Base-by-base conservation (phyloP, 2,888 invertebrate genomes). In the Girardia tigrina region DNA sequence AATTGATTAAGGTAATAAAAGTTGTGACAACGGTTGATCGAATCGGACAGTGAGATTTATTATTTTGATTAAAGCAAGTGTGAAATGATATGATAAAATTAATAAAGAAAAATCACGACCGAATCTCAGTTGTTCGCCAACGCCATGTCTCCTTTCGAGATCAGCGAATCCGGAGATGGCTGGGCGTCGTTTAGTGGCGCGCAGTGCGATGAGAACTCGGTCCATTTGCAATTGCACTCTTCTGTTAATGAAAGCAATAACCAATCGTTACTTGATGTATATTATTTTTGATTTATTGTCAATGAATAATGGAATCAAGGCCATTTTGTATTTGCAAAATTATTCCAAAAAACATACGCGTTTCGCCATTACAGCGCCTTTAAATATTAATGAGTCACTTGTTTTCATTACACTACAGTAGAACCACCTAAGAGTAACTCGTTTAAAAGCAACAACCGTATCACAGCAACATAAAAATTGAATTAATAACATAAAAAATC, bases 51-150 rank as follows among this genome's bases (percentile, higher is more conserved):
- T 56, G 23, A 36, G 36, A 12, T 36, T 36, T 36, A 12, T 36
- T 56, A 23, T 12, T 20, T 12, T 56, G 23, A 56, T 20, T 56
- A 2, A 56, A 20, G 4, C 23, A 20, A 56, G 8, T 36, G 36
- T 36, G 23, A 20, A n/a, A 56, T 12, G n/a, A n/a, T n/a, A n/a
- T n/a, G n/a, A n/a, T 56, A 20, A 20, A n/a, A 56, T n/a, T 56
- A 56, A 20, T 8, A 56, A 56, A 56, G 56, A n/a, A 56, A 56
- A 56, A 56, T 56, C 23, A 56, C 56, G n/a, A 56, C 56, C 4
- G 56, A 56, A 56, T 56, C 56, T 56, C 56, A 56, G n/a, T 56
- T 56, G 23, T 56, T 56, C 23, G 56, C 8, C n/a, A 56, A 56
- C 23, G 56, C 56, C 4, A 56, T 56, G 56, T 56, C 56, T 20